These are phyloP conservation scores for Diabrotica balteata DNA, from an alignment of 2,888 invertebrate species.

Conservation along the genomic window DNA sequence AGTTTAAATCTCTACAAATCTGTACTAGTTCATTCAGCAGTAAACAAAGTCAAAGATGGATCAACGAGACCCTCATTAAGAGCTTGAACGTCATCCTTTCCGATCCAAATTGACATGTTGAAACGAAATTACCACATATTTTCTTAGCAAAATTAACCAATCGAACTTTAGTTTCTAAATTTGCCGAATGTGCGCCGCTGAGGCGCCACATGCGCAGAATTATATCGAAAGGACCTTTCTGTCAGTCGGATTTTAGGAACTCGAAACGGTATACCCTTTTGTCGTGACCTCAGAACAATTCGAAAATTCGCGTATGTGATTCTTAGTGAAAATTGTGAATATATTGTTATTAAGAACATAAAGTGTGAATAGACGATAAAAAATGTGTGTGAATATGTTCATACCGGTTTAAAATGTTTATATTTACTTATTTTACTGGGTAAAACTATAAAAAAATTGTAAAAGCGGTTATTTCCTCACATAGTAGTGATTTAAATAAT, in stretches of 20 bases:
- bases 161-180: constrained; percentile 55
- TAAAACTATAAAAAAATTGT: no score
- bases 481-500: neutral
- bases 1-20: constrained; percentile 13
- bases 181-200: constrained; percentile 60
- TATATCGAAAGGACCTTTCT: constrained; percentile 55
- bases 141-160: constrained; percentile 56
- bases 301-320: constrained; percentile 9
- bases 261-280: constrained; percentile 41
- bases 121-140: constrained; percentile 47
- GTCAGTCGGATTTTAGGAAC: constrained; percentile 57
- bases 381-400: no score
- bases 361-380: no score
- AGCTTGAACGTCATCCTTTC: constrained; percentile 29
- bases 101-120: constrained; percentile 39
- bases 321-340: neutral
- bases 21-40: constrained; percentile 9
- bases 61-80: constrained; percentile 21
- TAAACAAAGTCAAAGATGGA: constrained; percentile 13
- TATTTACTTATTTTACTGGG: no score
- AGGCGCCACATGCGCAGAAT: constrained; percentile 61
- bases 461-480: no score
- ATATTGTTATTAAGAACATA: no score
- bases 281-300: constrained; percentile 2
- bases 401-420: no score